Conservation (phyloP, 1,140 invertebrate genomes). For the Laupala kohalensis region DNA sequence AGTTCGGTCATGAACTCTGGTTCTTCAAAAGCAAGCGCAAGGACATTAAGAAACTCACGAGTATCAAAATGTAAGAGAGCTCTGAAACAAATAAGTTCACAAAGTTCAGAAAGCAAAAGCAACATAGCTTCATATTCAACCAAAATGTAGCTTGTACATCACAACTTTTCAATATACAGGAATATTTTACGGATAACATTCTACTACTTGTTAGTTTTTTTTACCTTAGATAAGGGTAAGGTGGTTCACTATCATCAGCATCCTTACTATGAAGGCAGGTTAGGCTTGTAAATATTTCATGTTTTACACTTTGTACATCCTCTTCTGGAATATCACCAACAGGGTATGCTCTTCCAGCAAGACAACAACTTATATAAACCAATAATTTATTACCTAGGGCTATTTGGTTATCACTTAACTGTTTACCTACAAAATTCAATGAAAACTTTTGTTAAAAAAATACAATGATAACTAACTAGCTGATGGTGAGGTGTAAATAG, state of each 20-base stretch:
- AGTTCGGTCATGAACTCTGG: slow-evolving; percentile 61
- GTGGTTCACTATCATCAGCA: slow-evolving; percentile 47
- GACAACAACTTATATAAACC: slow-evolving; percentile 84
- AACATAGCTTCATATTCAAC: background rate
- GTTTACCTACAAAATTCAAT: slow-evolving; percentile 20
- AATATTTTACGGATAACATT: no score
- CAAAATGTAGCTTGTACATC: background rate
- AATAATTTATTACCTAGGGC: slow-evolving; percentile 76
- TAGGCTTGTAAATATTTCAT: slow-evolving; percentile 41
- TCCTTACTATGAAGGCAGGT: slow-evolving; percentile 49
- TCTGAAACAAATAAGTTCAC: slow-evolving; percentile 25
- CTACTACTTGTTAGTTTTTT: background rate
- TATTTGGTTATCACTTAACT: slow-evolving; percentile 26
- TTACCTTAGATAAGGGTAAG: slow-evolving; percentile 61
- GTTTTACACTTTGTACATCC: slow-evolving; percentile 52
- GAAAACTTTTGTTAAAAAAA: no score
- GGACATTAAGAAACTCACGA: slow-evolving; percentile 78
- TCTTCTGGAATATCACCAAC: slow-evolving; percentile 66
- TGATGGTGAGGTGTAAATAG: no score
- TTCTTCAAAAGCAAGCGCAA: slow-evolving; percentile 77
- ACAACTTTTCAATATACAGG: no score
- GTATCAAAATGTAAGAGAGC: slow-evolving; percentile 76
- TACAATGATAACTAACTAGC: background rate
- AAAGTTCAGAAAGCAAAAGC: no score
- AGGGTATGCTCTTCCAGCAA: slow-evolving; percentile 83